Conservation (phyloP, 2,888 invertebrate genomes). For the Thalpophila matura region DNA sequence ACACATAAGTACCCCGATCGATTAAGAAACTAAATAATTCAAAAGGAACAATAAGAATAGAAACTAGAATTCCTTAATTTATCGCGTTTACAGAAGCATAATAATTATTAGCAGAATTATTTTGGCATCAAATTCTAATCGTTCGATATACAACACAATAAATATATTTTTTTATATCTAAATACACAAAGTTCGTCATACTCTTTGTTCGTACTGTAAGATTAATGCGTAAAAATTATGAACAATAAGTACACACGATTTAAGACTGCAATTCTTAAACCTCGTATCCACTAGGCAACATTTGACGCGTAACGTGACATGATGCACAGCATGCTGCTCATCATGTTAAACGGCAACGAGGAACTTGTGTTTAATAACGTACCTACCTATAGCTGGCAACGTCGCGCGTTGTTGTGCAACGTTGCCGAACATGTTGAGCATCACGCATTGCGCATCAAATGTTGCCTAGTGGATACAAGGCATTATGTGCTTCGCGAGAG, state of each 20-base stretch:
- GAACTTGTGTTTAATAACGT: too few relatives aligned
- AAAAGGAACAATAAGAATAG: slow-evolving; percentile 56
- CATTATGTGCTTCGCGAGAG: background rate
- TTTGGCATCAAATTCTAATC: slow-evolving; percentile 80
- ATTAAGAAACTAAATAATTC: slow-evolving; percentile 42
- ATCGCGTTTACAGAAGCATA: slow-evolving; percentile 52
- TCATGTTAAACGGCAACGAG: too few relatives aligned
- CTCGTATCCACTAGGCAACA: too few relatives aligned
- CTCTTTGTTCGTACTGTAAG: slow-evolving; percentile 42
- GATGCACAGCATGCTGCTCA: too few relatives aligned
- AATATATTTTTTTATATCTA: slow-evolving; percentile 62
- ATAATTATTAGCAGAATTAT: slow-evolving; percentile 66
- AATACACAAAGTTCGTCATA: slow-evolving; percentile 47
- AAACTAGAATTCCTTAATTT: slow-evolving; percentile 45
- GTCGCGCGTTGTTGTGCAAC: too few relatives aligned
- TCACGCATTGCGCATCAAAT: too few relatives aligned
- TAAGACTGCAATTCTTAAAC: slow-evolving; percentile 62
- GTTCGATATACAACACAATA: slow-evolving; percentile 71
- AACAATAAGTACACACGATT: slow-evolving; percentile 53
- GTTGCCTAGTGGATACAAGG: too few relatives aligned
- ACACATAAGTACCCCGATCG: slow-evolving; percentile 15
- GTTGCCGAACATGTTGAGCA: too few relatives aligned
- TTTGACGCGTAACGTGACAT: too few relatives aligned
- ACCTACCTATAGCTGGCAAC: too few relatives aligned
- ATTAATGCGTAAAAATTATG: slow-evolving; percentile 37